Base-by-base conservation (phyloP, 2,113 vertebrate species). In the Loxodonta africana region DNA sequence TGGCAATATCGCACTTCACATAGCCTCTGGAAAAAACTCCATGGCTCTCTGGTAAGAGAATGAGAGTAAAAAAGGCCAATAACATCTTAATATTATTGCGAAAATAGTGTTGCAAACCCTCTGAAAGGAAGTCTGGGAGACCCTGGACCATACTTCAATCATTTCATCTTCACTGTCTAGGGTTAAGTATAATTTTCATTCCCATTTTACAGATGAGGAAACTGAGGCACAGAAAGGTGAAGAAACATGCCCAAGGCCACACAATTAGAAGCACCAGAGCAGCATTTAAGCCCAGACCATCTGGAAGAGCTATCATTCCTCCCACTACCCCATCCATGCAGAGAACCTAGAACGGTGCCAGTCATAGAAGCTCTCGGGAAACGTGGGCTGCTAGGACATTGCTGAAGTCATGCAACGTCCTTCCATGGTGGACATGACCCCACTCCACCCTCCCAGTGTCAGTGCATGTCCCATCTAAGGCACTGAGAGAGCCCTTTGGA, bases 271-370 rank as follows among this genome's bases (percentile, higher is more conserved):
- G 37, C 8, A 17, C 41, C 33, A 44, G 30, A 62, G 62, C 44
- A 67, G 67, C 57, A 8, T 14, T 10, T 51, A 26, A 12, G 17
- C 15, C 20, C 51, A 44, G 67, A 51, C 9, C 0, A 7, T 26
- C 18, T 6, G 17, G 7, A 5, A 9, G 81, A 8, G 12, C 33
- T 92, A 71, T 28, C 2, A 23, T 23, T 26, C 86, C 14, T 25
- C 10, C 17, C 17, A 7, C 30, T 1, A 9, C 67, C 10, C 2
- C 1, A 3, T 1, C 30, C 7, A 0, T 0, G 8, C 2, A 5
- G 41, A 57, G 33, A 85, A 11, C 20, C 21, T 30, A 28, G 11
- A 14, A 25, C 0, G 1, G 23, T 0, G 41, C 11, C 2, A 3
- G 46, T 5, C 7, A 0, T 6, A n/a, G 41, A 21, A 0, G 15